Conservation (phyloP, 2,888 invertebrate species). For the Schrankia costaestrigalis region DNA sequence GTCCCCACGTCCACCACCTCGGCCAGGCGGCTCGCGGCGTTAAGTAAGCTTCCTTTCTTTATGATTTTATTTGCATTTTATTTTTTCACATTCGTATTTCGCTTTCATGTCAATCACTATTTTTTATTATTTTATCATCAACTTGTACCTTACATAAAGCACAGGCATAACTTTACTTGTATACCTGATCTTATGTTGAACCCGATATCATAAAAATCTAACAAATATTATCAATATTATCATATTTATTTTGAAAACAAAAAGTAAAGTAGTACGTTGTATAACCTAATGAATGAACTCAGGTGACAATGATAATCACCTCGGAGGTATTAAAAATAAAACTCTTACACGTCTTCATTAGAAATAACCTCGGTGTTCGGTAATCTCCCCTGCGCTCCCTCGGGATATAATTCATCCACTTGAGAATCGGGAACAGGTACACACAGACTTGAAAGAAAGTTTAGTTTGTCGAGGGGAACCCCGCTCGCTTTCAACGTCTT, state of each 20-base stretch:
- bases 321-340: conserved; percentile 64
- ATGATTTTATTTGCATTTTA: conserved; percentile 70
- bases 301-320: conserved; percentile 68
- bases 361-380: conserved; percentile 60
- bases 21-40: conserved; percentile 78
- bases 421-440: conserved; percentile 75
- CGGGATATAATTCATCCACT: conserved; percentile 78
- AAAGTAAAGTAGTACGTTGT: conserved; percentile 6
- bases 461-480: conserved; percentile 72
- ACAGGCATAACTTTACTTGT: conserved; percentile 6
- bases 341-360: conserved; percentile 70
- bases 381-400: conserved; percentile 66
- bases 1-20: conserved; percentile 77
- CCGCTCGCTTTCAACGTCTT: conserved; percentile 65
- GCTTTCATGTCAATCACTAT: conserved; percentile 24
- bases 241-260: conserved; percentile 20
- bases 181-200: too few relatives aligned
- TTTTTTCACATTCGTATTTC: conserved; percentile 29
- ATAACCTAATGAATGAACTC: conserved; percentile 26
- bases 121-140: conserved; percentile 22
- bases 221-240: conserved; percentile 2
- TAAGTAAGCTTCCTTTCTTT: conserved; percentile 79
- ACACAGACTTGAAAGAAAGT: conserved; percentile 77
- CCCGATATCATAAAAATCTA: conserved; percentile 12
- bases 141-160: conserved; percentile 4